Conservation (phyloP, 2,888 invertebrate species). For the Nudaria mundana region DNA sequence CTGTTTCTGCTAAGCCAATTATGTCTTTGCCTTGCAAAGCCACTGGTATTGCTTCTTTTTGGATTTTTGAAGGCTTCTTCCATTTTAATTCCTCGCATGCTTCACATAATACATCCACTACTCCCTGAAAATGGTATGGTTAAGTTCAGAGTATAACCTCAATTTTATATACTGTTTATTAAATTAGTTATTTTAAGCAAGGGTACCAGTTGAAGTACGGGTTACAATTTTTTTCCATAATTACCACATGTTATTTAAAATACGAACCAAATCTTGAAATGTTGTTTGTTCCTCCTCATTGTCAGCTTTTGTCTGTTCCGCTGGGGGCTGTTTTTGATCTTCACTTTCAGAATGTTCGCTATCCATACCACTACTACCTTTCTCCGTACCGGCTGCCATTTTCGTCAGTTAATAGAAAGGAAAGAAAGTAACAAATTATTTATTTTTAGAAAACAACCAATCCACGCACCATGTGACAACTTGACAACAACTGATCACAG, state of each 20-base stretch:
- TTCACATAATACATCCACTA: constrained; percentile 94
- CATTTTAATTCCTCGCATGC: constrained; percentile 96
- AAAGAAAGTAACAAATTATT: too few relatives aligned
- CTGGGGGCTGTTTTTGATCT: neutral
- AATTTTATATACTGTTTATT: constrained; percentile 12
- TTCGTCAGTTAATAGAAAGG: too few relatives aligned
- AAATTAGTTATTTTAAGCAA: too few relatives aligned
- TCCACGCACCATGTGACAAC: too few relatives aligned
- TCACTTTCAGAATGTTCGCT: neutral
- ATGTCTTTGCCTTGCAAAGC: constrained; percentile 91
- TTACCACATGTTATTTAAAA: constrained; percentile 6
- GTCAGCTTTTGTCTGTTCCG: neutral
- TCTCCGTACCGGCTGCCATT: constrained; percentile 58
- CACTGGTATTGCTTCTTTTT: constrained; percentile 95
- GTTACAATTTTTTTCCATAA: too few relatives aligned
- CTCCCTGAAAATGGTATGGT: constrained; percentile 82
- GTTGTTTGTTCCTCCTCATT: constrained; percentile 52
- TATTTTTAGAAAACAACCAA: too few relatives aligned
- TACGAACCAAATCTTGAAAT: constrained; percentile 72
- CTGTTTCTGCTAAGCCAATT: constrained; percentile 87
- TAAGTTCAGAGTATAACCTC: constrained; percentile 36
- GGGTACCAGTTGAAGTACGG: too few relatives aligned
- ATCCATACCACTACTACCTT: constrained; percentile 40
- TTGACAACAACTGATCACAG: too few relatives aligned
- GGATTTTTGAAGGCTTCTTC: constrained; percentile 97